These are phyloP conservation scores for Pseudotriccus pelzelni DNA, from an alignment of 2,797 vertebrate genomes.

Conservation along the genomic window DNA sequence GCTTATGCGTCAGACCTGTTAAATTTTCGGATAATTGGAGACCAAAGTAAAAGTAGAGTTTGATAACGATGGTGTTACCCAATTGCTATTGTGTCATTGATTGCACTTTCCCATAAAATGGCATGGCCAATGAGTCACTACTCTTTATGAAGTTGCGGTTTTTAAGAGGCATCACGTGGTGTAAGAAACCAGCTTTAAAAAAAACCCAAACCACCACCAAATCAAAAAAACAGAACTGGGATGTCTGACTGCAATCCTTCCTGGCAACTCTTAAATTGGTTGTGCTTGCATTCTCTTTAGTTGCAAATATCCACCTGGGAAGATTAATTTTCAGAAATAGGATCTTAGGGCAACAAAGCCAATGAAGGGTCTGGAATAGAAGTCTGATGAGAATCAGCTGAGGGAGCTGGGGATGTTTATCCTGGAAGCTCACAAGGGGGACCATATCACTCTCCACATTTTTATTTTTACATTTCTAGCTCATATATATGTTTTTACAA, in stretches of 20 bases:
- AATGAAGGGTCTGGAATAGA: neutral
- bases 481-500: neutral
- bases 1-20: neutral
- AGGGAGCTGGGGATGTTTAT: neutral
- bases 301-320: neutral
- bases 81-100: neutral
- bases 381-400: neutral
- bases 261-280: neutral
- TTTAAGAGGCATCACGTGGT: neutral
- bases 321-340: neutral
- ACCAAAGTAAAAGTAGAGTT: neutral
- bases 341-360: neutral
- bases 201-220: neutral
- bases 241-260: neutral
- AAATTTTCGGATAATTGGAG: conserved; percentile 3
- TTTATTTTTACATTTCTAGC: neutral
- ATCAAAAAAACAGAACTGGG: neutral
- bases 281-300: neutral
- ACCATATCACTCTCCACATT: neutral
- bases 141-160: neutral
- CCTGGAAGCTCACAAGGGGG: neutral
- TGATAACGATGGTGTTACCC: neutral
- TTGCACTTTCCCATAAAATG: neutral
- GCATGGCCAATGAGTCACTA: neutral
- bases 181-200: neutral